Conservation (phyloP, 2,888 invertebrate genomes). For the Mesochorus sp. region DNA sequence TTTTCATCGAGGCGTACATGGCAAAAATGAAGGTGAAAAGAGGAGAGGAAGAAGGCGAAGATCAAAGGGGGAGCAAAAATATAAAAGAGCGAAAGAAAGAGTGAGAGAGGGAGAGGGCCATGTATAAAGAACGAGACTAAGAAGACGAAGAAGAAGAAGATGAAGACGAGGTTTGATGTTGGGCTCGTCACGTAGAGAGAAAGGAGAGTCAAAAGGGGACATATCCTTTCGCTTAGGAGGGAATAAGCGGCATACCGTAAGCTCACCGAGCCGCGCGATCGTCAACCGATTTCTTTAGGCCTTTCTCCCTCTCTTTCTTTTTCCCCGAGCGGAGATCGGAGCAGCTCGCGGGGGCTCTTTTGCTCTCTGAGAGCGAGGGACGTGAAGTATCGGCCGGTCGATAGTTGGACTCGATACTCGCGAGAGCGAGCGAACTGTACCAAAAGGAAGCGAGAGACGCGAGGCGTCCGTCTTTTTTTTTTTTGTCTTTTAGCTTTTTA, state of each 20-base stretch:
- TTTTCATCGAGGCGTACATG: conserved; percentile 41
- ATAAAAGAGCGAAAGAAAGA: conserved; percentile 24
- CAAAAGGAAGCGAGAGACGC: too few species aligned
- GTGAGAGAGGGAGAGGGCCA: too few species aligned
- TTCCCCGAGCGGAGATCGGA: too few species aligned
- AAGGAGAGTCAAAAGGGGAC: conserved; percentile 37
- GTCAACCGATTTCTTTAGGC: conserved; percentile 60
- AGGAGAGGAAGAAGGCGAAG: conserved; percentile 11
- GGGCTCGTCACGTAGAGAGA: conserved; percentile 55
- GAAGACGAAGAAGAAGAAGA: conserved; percentile 18
- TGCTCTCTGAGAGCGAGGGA: neutral
- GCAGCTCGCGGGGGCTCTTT: too few species aligned
- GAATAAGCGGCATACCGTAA: conserved; percentile 55
- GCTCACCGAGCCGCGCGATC: conserved; percentile 53
- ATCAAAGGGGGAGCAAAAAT: conserved; percentile 5
- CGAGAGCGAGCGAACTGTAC: too few species aligned
- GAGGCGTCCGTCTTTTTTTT: neutral
- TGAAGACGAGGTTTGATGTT: conserved; percentile 27
- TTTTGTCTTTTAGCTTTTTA: conserved; percentile 12
- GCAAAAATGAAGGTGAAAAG: conserved; percentile 21
- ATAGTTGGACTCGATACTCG: too few species aligned
- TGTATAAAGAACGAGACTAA: too few species aligned
- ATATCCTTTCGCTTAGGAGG: conserved; percentile 30
- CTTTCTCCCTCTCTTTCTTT: conserved; percentile 7
- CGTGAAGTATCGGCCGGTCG: too few species aligned